Percentiles rank a stretch among this genome's conserved stretches.
Evolutionary conservation across 2,113 vertebrate species (phyloP).

Genomic region (Antechinus flavipes): DNA sequence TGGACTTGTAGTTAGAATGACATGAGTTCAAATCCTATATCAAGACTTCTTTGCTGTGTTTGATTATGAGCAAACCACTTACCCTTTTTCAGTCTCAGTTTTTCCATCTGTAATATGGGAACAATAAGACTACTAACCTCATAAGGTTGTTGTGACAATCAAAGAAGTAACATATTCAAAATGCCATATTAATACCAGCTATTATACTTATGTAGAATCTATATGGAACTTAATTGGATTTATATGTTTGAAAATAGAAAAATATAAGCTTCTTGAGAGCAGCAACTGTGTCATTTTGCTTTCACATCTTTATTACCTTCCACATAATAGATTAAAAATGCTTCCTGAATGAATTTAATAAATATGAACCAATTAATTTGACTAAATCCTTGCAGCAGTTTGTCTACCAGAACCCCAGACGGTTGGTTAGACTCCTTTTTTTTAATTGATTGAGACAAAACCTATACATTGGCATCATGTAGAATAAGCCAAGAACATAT

Average conservation of each 20-base stretch:
- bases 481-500: neutral
- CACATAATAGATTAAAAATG: neutral
- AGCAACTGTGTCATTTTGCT: neutral
- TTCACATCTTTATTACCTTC: neutral
- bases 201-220: neutral
- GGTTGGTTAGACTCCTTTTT: neutral
- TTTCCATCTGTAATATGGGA: neutral
- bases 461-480: neutral
- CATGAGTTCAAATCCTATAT: neutral
- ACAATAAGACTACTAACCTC: neutral
- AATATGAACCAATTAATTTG: neutral
- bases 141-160: neutral
- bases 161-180: neutral
- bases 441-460: neutral
- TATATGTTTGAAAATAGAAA: neutral
- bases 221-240: neutral
- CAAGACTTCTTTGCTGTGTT: neutral
- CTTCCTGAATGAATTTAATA: neutral
- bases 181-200: neutral
- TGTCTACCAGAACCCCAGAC: neutral
- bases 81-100: neutral
- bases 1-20: neutral
- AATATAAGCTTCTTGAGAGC: neutral
- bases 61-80: neutral
- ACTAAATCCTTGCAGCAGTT: neutral